Evolutionary conservation across 2,797 vertebrate species (phyloP).

Genomic region (Acropternis orthonyx): DNA sequence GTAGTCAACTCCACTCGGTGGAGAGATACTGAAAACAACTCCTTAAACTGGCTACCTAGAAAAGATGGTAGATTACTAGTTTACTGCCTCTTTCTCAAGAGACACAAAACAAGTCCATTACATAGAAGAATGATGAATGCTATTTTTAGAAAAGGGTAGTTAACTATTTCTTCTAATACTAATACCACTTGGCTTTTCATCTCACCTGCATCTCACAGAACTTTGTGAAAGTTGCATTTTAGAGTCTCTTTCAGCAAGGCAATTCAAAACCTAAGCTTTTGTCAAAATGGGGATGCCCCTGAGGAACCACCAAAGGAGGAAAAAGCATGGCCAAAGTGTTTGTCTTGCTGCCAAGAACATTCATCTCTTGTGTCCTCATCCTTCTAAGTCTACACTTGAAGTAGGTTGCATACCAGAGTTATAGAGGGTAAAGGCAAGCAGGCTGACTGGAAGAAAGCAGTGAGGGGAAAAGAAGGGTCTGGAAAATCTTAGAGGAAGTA

Average conservation of each 20-base stretch:
- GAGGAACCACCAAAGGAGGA: neutral
- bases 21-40: neutral
- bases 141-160: neutral
- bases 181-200: neutral
- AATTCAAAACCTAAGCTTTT: neutral
- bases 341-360: neutral
- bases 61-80: neutral
- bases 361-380: neutral
- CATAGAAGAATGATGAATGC: neutral
- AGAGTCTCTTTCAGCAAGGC: neutral
- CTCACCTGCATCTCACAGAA: neutral
- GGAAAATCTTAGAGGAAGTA: neutral
- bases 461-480: neutral
- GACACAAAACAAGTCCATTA: neutral
- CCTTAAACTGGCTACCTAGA: slow-evolving; percentile 35
- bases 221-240: neutral
- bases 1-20: neutral
- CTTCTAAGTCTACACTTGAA: neutral
- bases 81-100: neutral
- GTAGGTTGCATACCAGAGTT: neutral
- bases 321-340: neutral
- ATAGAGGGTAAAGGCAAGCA: neutral
- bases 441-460: neutral
- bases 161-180: neutral
- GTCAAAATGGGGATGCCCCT: neutral